These are phyloP conservation scores for Drosophila littoralis DNA, from an alignment of 1,140 invertebrate genomes.

Conservation along the genomic window DNA sequence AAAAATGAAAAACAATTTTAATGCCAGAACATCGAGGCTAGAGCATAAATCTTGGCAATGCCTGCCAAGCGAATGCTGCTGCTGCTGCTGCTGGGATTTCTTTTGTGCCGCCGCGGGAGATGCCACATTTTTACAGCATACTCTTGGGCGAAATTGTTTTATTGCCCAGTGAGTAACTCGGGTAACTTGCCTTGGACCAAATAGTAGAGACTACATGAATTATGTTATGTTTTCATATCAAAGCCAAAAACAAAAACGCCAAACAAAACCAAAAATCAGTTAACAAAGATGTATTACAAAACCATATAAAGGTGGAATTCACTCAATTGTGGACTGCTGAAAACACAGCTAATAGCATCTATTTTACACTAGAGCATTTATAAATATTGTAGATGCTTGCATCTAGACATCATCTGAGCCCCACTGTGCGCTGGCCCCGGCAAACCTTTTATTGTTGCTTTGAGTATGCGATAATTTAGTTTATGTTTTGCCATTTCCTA, in stretches of 20 bases:
- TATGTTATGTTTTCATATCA: slow-evolving; percentile 11
- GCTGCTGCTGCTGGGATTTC: slow-evolving; percentile 30
- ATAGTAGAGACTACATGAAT: slow-evolving; percentile 17
- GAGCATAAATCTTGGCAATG: slow-evolving; percentile 60
- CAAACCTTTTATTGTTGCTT: slow-evolving; percentile 28
- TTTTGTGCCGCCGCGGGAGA: slow-evolving; percentile 38
- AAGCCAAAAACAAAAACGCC: slow-evolving; percentile 1
- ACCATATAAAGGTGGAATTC: background rate
- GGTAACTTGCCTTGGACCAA: slow-evolving; percentile 22
- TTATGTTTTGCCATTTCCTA: slow-evolving; percentile 38
- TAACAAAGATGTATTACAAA: slow-evolving; percentile 16
- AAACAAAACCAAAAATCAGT: background rate
- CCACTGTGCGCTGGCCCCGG: slow-evolving; percentile 13
- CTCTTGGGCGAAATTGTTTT: slow-evolving; percentile 51
- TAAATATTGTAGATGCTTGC: too few relatives aligned
- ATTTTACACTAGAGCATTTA: too few relatives aligned
- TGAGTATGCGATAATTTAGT: slow-evolving; percentile 32
- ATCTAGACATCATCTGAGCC: too few relatives aligned
- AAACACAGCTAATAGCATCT: too few relatives aligned
- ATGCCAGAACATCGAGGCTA: slow-evolving; percentile 29
- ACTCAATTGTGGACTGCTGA: background rate
- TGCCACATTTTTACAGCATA: slow-evolving; percentile 47
- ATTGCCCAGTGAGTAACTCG: slow-evolving; percentile 41
- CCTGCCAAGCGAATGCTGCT: slow-evolving; percentile 11
- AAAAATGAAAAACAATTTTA: slow-evolving; percentile 64